Evolutionary conservation across 2,113 vertebrate genomes (phyloP).

Genomic region (Falcunculus frontatus): DNA sequence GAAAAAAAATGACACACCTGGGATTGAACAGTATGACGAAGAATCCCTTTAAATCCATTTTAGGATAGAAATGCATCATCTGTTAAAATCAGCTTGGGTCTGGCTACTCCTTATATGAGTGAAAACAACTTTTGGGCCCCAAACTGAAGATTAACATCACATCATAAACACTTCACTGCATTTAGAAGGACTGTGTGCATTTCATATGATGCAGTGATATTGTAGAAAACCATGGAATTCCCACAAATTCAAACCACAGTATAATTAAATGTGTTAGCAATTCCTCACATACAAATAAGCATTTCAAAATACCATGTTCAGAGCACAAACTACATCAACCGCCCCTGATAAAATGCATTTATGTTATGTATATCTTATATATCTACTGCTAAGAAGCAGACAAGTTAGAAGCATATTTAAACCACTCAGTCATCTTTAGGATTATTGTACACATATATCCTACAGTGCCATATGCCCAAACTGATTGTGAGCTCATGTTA

Average conservation of each 20-base stretch:
- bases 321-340: not conserved
- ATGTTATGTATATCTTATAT: not conserved
- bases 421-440: not conserved
- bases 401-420: not conserved
- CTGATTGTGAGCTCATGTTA: not conserved
- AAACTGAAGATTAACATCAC: not conserved
- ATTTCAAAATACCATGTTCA: not conserved
- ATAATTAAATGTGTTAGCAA: not conserved
- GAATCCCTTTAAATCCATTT: not conserved
- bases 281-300: not conserved
- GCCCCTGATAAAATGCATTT: not conserved
- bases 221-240: not conserved
- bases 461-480: not conserved
- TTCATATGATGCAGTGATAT: not conserved
- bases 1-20: not conserved
- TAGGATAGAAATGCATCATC: not conserved
- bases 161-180: not conserved
- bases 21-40: not conserved
- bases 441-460: not conserved
- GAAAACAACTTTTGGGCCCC: not conserved
- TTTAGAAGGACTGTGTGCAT: not conserved
- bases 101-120: not conserved
- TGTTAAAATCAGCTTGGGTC: not conserved
- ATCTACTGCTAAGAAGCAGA: not conserved
- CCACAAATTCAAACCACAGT: not conserved